phyloP scores from a whole-genome alignment of 2,797 vertebrate genomes.

The Oryzias sinensis region DNA sequence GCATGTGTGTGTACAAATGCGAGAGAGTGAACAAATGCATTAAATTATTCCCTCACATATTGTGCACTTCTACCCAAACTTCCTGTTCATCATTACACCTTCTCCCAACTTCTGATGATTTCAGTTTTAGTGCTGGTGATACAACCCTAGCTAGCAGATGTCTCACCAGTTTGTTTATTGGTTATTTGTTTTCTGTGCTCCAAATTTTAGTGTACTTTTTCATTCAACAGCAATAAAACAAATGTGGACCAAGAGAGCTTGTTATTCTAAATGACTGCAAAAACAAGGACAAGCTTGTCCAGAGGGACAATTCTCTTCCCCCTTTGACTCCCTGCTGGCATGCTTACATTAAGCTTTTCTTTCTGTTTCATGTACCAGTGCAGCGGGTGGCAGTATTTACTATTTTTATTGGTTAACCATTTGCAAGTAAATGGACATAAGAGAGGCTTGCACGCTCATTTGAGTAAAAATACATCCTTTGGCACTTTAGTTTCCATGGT shows the following conservation, averaged over 20 bases:
- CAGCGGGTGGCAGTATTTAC: no score
- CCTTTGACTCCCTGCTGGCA: no score
- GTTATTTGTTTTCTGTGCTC: conserved; percentile 30
- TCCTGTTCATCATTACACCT: conserved; percentile 14
- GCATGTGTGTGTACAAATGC: conserved; percentile 24
- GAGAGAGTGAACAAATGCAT: conserved; percentile 33
- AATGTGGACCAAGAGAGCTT: conserved; percentile 21
- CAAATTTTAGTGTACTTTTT: conserved; percentile 12
- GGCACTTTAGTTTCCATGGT: no score
- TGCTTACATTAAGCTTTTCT: no score
- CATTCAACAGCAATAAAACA: conserved; percentile 8
- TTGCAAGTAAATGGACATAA: no score
- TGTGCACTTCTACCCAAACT: conserved; percentile 35
- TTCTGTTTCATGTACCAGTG: no score
- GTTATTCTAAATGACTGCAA: conserved; percentile 14
- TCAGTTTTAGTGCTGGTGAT: conserved; percentile 17
- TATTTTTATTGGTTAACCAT: no score
- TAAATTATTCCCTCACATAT: conserved; percentile 45
- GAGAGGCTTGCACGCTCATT: no score
- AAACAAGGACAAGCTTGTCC: no score
- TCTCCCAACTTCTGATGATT: conserved; percentile 8
- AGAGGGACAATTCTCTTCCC: no score
- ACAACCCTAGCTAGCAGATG: not conserved
- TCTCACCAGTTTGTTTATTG: conserved; percentile 11
- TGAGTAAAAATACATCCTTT: no score